A percentile compares a stretch with the other conserved stretches of the same genome.
phyloP scores from a whole-genome alignment of 2,888 invertebrate genomes.

The Lysandra coridon region DNA sequence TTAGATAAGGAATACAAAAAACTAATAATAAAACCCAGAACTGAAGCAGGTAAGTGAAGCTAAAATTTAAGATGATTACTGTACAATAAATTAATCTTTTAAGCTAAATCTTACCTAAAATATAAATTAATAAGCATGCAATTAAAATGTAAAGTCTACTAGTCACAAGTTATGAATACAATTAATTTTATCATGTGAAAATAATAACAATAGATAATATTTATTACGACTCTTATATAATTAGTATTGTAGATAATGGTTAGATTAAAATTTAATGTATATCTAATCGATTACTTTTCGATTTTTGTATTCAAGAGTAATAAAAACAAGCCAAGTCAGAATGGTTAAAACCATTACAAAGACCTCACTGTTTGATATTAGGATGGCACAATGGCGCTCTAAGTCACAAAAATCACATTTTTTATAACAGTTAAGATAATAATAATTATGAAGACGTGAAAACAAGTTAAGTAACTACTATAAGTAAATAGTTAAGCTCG shows the following conservation, averaged over 20 bases:
- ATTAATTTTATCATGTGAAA: no score
- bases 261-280: slow-evolving; percentile 9
- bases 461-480: background rate
- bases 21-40: background rate
- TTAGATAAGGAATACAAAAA: background rate
- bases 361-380: no score
- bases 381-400: no score
- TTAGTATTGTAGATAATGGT: background rate
- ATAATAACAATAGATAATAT: background rate
- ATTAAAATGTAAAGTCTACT: background rate
- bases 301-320: no score
- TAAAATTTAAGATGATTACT: no score
- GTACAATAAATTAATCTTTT: background rate
- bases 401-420: background rate
- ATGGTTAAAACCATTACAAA: no score
- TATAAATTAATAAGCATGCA: background rate
- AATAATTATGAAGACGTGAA: background rate
- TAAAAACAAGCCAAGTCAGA: no score
- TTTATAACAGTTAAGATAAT: background rate
- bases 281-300: background rate
- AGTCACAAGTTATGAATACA: background rate
- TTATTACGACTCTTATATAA: background rate
- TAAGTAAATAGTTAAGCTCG: background rate
- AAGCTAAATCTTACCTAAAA: no score
- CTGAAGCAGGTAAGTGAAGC: background rate